Evolutionary conservation across 2,113 vertebrate genomes (phyloP), one percentile per base, ranked within the genome.

Genomic region (Triplophysa dalaica): DNA sequence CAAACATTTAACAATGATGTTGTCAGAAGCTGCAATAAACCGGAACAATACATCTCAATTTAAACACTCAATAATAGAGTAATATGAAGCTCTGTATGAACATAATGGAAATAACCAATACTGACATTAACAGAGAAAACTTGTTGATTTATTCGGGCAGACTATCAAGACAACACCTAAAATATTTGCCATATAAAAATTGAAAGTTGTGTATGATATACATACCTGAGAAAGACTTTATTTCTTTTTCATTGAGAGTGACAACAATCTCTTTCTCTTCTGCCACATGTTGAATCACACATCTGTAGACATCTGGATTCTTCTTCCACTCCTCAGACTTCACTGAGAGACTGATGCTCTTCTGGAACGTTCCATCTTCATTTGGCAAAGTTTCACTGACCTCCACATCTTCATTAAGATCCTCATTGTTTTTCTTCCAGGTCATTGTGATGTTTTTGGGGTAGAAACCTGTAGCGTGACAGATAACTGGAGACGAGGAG

Each of bases 391-490:
- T 52, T 4, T 11, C 2, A 29, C 68, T 8, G 1, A 56, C 26
- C 7, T 26, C 6, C 48, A 70, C 68, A 54, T 10, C 1, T 22
- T 70, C 22, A 26, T 70, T 2, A 56, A 11, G 14, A 8, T 70
- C 69, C 19, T 70, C 2, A 1, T 54, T 1, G 11, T 70, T 70
- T 70, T 4, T 70, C 48, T 29, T 24, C 69, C 69, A 70, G 24
- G 16, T 54, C 16, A 70, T 38, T 11, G 2, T 17, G 0, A 72
- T 16, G 50, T 29, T 10, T 3, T 14, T 70, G 58, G 73, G 73
- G 38, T 62, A 75, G 38, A 63, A 75, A 17, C 21, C 21, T 26
- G 73, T 75, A 26, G 60, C 60, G 13, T 76, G 74, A 76, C 74
- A 76, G 58, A 63, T 11, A 9, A 76, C 60, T 63, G 73, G 60